phyloP scores from a whole-genome alignment of 1,140 invertebrate species.

The Lasioglossum albipes region DNA sequence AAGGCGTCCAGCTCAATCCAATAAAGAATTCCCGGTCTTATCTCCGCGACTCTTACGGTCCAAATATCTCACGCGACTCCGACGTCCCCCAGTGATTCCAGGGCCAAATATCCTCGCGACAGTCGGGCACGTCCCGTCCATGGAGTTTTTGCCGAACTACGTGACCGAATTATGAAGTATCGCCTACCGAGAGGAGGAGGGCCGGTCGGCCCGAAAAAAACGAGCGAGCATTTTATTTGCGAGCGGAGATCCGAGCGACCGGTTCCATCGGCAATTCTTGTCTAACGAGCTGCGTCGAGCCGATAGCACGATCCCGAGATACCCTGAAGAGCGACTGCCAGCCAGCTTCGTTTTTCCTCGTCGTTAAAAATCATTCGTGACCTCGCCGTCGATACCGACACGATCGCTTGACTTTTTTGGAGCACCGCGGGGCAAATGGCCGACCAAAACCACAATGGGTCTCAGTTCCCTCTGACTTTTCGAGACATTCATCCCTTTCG shows the following conservation, averaged over 20 bases:
- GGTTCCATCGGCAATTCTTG: background rate
- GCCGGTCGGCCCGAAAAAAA: background rate
- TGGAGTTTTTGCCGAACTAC: slow-evolving; percentile 35
- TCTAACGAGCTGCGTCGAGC: background rate
- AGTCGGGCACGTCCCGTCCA: slow-evolving; percentile 13
- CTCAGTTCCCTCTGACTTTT: too few species aligned
- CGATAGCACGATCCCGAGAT: background rate
- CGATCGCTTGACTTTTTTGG: too few species aligned
- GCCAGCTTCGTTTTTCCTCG: too few species aligned
- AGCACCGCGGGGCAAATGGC: too few species aligned
- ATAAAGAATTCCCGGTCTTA: slow-evolving; percentile 34
- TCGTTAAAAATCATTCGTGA: too few species aligned
- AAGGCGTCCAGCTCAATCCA: background rate
- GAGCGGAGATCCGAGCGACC: background rate
- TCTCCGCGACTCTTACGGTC: slow-evolving; percentile 8
- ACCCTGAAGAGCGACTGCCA: too few species aligned
- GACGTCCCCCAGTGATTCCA: slow-evolving; percentile 1
- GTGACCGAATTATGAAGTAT: slow-evolving; percentile 42
- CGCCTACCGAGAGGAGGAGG: too few species aligned
- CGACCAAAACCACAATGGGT: too few species aligned
- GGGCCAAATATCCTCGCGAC: slow-evolving; percentile 28
- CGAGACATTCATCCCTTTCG: too few species aligned
- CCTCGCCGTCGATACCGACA: too few species aligned
- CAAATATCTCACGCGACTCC: slow-evolving; percentile 22
- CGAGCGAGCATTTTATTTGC: slow-evolving; percentile 27